A percentile compares a stretch with the other conserved stretches of the same genome.
These are phyloP conservation scores for Tetragonisca angustula DNA, from an alignment of 2,888 invertebrate genomes.

Conservation along the genomic window DNA sequence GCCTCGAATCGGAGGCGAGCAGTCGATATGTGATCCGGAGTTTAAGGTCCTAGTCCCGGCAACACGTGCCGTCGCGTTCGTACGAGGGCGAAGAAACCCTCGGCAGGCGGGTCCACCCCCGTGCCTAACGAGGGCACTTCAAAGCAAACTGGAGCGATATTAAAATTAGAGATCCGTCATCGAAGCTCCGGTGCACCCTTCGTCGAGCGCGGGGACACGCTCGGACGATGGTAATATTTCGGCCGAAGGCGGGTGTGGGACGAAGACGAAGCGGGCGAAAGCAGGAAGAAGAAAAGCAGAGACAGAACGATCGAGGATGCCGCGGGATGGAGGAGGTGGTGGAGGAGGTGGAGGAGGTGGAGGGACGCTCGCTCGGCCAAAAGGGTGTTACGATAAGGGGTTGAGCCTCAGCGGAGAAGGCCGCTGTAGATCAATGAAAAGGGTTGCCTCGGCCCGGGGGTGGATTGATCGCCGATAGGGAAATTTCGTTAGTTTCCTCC, in stretches of 20 bases:
- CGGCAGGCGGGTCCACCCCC: slow-evolving; percentile 58
- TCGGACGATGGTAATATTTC: slow-evolving; percentile 77
- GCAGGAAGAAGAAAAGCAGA: slow-evolving; percentile 52
- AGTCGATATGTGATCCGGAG: slow-evolving; percentile 62
- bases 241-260: slow-evolving; percentile 60
- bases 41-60: slow-evolving; percentile 57
- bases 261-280: slow-evolving; percentile 52
- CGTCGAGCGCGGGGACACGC: slow-evolving; percentile 58
- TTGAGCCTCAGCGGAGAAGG: slow-evolving; percentile 75
- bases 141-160: slow-evolving; percentile 79
- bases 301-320: slow-evolving; percentile 58
- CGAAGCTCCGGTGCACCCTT: slow-evolving; percentile 58
- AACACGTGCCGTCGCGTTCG: slow-evolving; percentile 66
- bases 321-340: slow-evolving; percentile 47
- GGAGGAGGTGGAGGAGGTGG: slow-evolving; percentile 53
- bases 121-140: slow-evolving; percentile 74
- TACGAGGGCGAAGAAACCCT: slow-evolving; percentile 64
- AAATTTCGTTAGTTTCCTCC: slow-evolving; percentile 82
- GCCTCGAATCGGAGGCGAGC: slow-evolving; percentile 19
- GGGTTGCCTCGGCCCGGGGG: slow-evolving; percentile 72
- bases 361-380: slow-evolving; percentile 74
- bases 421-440: slow-evolving; percentile 80
- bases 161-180: slow-evolving; percentile 79
- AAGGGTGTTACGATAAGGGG: slow-evolving; percentile 81
- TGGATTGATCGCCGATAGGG: slow-evolving; percentile 83